Base-by-base conservation (phyloP, 2,797 vertebrate genomes). In the Melanotaenia parkinsoni region DNA sequence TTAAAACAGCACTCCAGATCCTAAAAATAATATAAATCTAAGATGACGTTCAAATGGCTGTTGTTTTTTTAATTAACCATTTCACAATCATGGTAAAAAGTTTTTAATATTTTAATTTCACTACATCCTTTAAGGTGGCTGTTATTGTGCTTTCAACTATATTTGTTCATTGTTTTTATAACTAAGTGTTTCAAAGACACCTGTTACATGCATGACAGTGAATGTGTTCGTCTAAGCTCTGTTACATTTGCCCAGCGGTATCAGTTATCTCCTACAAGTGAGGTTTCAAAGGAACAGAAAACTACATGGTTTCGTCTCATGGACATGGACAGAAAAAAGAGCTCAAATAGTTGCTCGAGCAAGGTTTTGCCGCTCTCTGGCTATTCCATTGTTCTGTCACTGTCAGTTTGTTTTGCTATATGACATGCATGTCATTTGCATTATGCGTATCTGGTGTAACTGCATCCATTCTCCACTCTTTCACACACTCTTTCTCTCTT, bases 371-470 rank as follows among this genome's bases (percentile, higher is more conserved):
- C 35, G 76, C 88, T 87, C 90, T 86, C 82, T 79, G 88, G 81
- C 86, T 79, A 73, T 81, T 82, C 90, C 85, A 89, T 93, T 93
- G 88, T 93, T 89, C 92, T 92, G 89, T 91, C 88, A 89, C 86
- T 91, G 90, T 89, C 91, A 88, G 81, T 95, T 93, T 94, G 87
- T 93, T 89, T 92, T 89, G 82, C 90, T 81, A 83, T 93, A 90
- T 93, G 89, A 92, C 88, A 92, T 91, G 89, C 89, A 89, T 91
- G 89, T 93, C 92, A 91, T 93, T 92, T 93, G 86, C 92, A 94
- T 93, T 92, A 92, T 94, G 88, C 89, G 92, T 92, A 93, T 93
- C 87, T 86, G 64, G 61, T 87, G 77, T 72, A 47, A 33, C 71
- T 58, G 67, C 30, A 26, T 81, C 80, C 72, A 43, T 58, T 70